These are phyloP conservation scores for Falco novaeseelandiae DNA, from an alignment of 2,797 vertebrate species.

Conservation along the genomic window DNA sequence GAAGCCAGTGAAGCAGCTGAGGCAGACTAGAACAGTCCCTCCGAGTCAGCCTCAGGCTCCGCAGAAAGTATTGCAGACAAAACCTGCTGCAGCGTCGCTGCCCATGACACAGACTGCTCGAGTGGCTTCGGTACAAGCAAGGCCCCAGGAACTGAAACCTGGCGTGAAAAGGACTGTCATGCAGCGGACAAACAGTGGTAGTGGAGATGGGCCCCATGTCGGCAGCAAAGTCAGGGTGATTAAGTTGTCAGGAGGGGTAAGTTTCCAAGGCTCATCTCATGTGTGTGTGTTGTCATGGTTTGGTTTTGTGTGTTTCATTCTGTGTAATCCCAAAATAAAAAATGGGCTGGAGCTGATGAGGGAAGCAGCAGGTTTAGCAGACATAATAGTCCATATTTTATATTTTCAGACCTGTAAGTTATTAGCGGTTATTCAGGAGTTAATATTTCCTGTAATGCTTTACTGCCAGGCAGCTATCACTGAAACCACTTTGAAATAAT, in stretches of 20 bases:
- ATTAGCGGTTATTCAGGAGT: neutral
- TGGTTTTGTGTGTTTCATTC: neutral
- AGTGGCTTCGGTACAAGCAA: slow-evolving; percentile 51
- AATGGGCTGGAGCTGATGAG: neutral
- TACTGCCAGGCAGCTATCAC: neutral
- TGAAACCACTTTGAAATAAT: neutral
- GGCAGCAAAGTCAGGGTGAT: slow-evolving; percentile 94
- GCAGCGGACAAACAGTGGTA: slow-evolving; percentile 86
- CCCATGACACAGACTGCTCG: slow-evolving; percentile 60
- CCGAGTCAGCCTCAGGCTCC: slow-evolving; percentile 42
- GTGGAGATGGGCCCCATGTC: slow-evolving; percentile 81
- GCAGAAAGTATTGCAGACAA: slow-evolving; percentile 59
- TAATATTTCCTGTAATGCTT: neutral
- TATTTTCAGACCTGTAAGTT: slow-evolving; percentile 1
- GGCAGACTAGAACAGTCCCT: slow-evolving; percentile 70
- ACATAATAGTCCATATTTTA: neutral
- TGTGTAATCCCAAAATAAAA: neutral
- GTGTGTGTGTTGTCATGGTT: slow-evolving; percentile 8
- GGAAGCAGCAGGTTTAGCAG: neutral
- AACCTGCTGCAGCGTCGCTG: slow-evolving; percentile 30
- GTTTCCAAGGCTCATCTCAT: slow-evolving; percentile 71
- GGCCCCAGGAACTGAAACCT: slow-evolving; percentile 78
- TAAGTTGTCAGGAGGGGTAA: slow-evolving; percentile 92
- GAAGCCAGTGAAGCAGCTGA: slow-evolving; percentile 77
- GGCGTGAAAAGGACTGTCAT: slow-evolving; percentile 94